Evolutionary conservation across 2,797 vertebrate genomes (phyloP).

Genomic region (Helostoma temminkii): DNA sequence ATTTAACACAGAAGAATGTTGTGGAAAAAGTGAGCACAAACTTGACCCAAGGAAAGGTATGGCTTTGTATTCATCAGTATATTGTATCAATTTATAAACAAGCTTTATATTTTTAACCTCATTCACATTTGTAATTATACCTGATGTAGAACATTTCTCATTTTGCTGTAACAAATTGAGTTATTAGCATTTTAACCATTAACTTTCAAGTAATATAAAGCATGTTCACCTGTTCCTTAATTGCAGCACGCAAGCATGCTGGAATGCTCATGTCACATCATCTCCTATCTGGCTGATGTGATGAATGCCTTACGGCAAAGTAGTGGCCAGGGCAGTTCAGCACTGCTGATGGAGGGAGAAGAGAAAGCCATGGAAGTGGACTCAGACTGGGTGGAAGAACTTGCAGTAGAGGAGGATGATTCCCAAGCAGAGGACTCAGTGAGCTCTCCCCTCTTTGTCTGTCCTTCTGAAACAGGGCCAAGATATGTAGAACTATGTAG

Average conservation of each 20-base stretch:
- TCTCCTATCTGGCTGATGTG: slow-evolving; percentile 98
- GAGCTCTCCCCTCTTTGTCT: slow-evolving; percentile 50
- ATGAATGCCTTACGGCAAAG: slow-evolving; percentile 95
- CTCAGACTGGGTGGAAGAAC: slow-evolving; percentile 98
- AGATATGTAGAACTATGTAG: not conserved
- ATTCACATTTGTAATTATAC: not conserved
- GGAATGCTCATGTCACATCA: slow-evolving; percentile 97
- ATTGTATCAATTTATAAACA: not conserved
- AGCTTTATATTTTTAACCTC: not conserved
- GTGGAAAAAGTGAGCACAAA: slow-evolving; percentile 97
- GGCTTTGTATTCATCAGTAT: slow-evolving; percentile 19
- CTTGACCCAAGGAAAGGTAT: slow-evolving; percentile 96
- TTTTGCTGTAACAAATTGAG: not conserved
- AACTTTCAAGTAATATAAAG: not conserved
- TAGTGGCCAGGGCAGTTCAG: slow-evolving; percentile 90
- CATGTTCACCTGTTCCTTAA: not conserved
- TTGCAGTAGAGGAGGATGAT: slow-evolving; percentile 97
- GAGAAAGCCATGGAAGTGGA: slow-evolving; percentile 98
- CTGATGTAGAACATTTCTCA: not conserved
- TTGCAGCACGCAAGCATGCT: slow-evolving; percentile 92
- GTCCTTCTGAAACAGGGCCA: not conserved
- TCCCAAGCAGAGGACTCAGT: slow-evolving; percentile 99
- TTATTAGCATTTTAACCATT: not conserved
- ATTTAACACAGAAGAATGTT: slow-evolving; percentile 98
- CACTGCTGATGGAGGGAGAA: slow-evolving; percentile 94